Evolutionary conservation across 2,113 vertebrate species (phyloP), one percentile per base, ranked within the genome.

Genomic region (Tyrannus savana): DNA sequence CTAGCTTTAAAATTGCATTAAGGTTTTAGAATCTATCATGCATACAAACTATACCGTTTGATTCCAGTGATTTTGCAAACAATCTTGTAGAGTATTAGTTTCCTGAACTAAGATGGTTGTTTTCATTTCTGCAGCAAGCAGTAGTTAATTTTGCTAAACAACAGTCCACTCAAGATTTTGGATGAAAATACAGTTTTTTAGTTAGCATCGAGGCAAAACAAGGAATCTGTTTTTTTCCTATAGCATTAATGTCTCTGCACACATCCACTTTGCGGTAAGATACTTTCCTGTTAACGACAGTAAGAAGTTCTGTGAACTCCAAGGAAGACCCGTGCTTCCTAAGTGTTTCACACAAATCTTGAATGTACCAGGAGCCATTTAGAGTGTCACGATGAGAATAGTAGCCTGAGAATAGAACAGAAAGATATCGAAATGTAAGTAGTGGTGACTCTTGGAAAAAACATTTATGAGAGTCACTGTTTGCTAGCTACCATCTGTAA

Each of bases 151-250:
- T 6, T 62, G 28, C 30, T 74, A 35, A 55, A 1, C 23, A 44
- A 71, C 37, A 53, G 60, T 62, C 72, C 94, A 97, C 27, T 96
- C 91, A 60, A 44, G 96, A 91, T 91, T 99, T 99, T 27, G 98
- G 97, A 77, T 95, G 91, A 89, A 99, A 99, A 96, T 98, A 98
- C 24, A 99, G 95, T 94, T 99, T 99, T 97, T 99, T 99, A 30
- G 99, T 99, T 75, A 99, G 97, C 99, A 99, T 99, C 3, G 99
- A 99, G 19, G 98, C 98, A 92, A 99, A 99, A 95, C 99, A 99
- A 33, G 99, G 99, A 9, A 99, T 98, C 96, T 99, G 99, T 86
- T 99, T 99, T 96, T 99, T 99, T 31, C 99, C 99, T 19, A 99
- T 97, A 21, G 98, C 97, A 0, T 15, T 95, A 1, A 3, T 72